phyloP scores from a whole-genome alignment of 2,113 vertebrate species.

The Rhombomys opimus region DNA sequence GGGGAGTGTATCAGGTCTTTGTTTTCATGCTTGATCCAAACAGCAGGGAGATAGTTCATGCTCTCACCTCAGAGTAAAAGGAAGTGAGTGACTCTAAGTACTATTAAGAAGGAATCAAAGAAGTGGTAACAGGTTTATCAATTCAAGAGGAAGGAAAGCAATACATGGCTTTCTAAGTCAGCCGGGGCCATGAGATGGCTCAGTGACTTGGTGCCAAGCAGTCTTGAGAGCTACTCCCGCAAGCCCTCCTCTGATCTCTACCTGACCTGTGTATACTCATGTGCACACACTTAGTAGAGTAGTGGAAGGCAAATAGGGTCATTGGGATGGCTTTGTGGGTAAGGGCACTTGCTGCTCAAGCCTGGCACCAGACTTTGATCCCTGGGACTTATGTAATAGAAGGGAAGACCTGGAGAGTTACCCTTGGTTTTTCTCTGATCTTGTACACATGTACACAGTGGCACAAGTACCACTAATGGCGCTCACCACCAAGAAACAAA shows the following conservation, averaged over 20 bases:
- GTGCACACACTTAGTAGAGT: background rate
- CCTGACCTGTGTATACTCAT: background rate
- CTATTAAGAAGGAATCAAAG: constrained; percentile 3
- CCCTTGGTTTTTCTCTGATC: background rate
- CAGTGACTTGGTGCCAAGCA: background rate
- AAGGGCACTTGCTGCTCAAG: background rate
- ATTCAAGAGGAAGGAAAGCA: background rate
- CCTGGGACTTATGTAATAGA: no score
- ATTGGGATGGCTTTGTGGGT: background rate
- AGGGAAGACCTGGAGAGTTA: background rate
- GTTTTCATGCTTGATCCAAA: constrained; percentile 34
- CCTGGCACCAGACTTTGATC: background rate
- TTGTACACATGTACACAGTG: background rate
- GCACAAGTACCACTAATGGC: background rate
- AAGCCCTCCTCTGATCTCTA: background rate
- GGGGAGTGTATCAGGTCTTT: background rate
- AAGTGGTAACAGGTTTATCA: background rate
- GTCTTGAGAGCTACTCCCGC: background rate
- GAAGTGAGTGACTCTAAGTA: constrained; percentile 33
- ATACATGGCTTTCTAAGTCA: background rate
- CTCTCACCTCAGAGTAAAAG: constrained; percentile 49
- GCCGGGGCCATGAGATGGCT: background rate
- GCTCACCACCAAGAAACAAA: background rate
- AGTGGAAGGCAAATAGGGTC: background rate
- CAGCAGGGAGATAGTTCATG: constrained; percentile 41